Evolutionary conservation across 2,888 invertebrate species (phyloP), one percentile per base, ranked within the genome.

Genomic region (Trichogramma dendrolimi): DNA sequence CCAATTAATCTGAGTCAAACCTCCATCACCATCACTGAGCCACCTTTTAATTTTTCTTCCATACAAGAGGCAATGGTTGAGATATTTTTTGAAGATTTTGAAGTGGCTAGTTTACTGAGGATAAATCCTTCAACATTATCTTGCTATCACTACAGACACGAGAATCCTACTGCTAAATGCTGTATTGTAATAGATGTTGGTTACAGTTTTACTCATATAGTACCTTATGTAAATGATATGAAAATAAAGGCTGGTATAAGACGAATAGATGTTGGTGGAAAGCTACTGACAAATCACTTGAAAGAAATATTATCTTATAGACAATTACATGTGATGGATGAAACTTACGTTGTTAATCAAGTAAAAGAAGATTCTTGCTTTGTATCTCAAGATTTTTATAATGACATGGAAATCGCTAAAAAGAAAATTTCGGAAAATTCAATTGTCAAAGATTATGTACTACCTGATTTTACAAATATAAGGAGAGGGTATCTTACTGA

Each of bases 291-390:
- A 0, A 99, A 99, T 82, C 95, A 98, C 80, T 82, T 99, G 52
- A 99, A 99, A 79, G 99, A 99, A 80, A 87, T 97, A 11, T 88
- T 98, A 69, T 98, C 98, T 0, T 99, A 99, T 79, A 84, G 92
- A 49, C 97, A 98, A 75, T 80, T 98, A 51, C 94, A 99, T 82
- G 96, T 99, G 0, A 95, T 97, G 94, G 97, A 98, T 76, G 99
- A 99, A 80, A 96, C 96, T 0, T 96, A 92, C 80, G 96, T 99
- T 0, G 94, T 99, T 53, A 99, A 99, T 80, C 97, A 99, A 81
- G 92, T 91, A 0, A 99, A 99, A 79, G 99, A 99, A 80, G 98
- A 99, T 77, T 87, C 92, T 0, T 98, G 98, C 77, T 99, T 88
- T 81, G 94, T 98, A 0, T 90, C 96, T 0, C 83, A 86, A 68